phyloP scores from a whole-genome alignment of 2,113 vertebrate genomes.

The Thalassarche chlororhynchos region DNA sequence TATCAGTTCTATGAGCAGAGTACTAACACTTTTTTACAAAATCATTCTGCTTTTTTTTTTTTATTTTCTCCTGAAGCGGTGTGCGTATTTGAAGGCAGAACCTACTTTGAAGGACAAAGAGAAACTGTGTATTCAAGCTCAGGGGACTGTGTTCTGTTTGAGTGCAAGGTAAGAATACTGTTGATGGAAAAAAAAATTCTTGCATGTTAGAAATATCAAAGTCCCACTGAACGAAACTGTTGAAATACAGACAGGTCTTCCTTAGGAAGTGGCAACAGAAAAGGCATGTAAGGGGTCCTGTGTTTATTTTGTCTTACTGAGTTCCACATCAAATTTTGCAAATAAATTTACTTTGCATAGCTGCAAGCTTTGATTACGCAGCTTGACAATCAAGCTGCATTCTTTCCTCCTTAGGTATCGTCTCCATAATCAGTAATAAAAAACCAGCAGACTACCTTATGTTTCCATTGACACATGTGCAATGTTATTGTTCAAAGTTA shows the following conservation, averaged over 20 bases:
- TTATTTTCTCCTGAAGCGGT: constrained; percentile 78
- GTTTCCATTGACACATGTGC: not conserved
- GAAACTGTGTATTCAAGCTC: constrained; percentile 87
- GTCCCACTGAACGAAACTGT: not conserved
- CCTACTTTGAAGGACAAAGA: constrained; percentile 90
- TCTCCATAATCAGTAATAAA: not conserved
- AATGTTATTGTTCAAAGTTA: not conserved
- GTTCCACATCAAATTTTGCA: not conserved
- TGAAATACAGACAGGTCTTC: not conserved
- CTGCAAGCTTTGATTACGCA: not conserved
- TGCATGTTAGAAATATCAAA: constrained; percentile 11
- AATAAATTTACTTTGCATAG: constrained; percentile 1
- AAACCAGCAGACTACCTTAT: not conserved
- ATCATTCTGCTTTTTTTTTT: not conserved
- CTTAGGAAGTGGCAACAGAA: not conserved
- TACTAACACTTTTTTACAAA: not conserved
- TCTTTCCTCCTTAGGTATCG: not conserved
- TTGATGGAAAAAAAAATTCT: not conserved
- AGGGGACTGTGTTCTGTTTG: constrained; percentile 91
- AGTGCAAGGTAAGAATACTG: constrained; percentile 88
- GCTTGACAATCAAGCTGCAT: not conserved
- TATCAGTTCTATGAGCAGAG: not conserved
- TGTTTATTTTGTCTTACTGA: not conserved
- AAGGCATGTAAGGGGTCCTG: not conserved
- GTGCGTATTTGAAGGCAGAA: constrained; percentile 89